Percentiles rank a stretch among this genome's conserved stretches.
These are phyloP conservation scores for Junonia oenone DNA, from an alignment of 2,888 invertebrate species.

Conservation along the genomic window DNA sequence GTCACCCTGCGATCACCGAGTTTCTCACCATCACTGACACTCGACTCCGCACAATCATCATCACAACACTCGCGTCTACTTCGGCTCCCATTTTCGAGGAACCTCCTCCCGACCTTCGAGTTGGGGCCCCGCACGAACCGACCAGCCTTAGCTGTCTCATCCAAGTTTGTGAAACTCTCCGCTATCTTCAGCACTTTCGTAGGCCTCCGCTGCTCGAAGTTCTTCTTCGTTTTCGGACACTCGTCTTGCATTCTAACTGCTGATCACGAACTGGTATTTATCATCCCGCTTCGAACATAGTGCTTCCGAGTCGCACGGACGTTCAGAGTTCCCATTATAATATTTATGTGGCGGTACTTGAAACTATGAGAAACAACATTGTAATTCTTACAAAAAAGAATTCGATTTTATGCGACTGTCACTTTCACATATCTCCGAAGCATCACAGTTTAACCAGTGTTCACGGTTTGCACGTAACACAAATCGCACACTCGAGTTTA, in stretches of 20 bases:
- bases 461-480: constrained; percentile 30
- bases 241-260: constrained; percentile 76
- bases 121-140: constrained; percentile 69
- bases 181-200: constrained; percentile 76
- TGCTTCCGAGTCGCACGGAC: constrained; percentile 53
- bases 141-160: constrained; percentile 69
- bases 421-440: constrained; percentile 64
- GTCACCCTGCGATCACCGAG: constrained; percentile 68
- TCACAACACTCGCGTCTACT: constrained; percentile 70
- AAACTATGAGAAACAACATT: constrained; percentile 66
- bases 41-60: constrained; percentile 67
- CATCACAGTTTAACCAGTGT: constrained; percentile 46
- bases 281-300: constrained; percentile 74
- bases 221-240: constrained; percentile 60
- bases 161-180: constrained; percentile 75
- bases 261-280: constrained; percentile 41
- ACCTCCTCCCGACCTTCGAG: constrained; percentile 59
- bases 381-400: constrained; percentile 57
- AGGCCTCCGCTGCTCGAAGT: constrained; percentile 70
- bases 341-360: constrained; percentile 57
- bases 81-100: constrained; percentile 50
- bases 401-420: constrained; percentile 61
- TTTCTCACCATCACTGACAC: constrained; percentile 72
- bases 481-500: constrained; percentile 28
- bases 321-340: constrained; percentile 45